Conservation (phyloP, 2,888 invertebrate genomes). For the Troilus luridus region DNA sequence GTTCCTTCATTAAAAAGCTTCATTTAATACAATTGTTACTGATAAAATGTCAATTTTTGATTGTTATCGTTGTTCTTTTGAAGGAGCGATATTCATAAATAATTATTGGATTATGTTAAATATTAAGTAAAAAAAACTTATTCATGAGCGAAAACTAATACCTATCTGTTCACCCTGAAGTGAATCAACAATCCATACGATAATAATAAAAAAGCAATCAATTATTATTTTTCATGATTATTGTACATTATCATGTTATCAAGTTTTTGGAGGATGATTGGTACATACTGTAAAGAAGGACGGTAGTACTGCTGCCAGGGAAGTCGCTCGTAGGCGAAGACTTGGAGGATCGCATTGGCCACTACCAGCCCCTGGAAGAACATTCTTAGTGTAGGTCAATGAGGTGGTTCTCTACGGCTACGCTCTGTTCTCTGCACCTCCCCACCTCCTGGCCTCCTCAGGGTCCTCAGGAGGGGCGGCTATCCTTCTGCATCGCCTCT, state of each 20-base stretch:
- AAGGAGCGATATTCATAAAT: too few relatives aligned
- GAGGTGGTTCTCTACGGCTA: background rate
- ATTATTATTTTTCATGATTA: too few relatives aligned
- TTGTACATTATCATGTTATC: background rate
- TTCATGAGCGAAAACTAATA: background rate
- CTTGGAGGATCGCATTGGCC: background rate
- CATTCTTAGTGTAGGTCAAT: background rate
- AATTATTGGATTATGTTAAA: background rate
- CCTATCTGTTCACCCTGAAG: background rate
- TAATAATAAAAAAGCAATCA: background rate
- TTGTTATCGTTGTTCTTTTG: too few relatives aligned
- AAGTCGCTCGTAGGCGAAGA: background rate
- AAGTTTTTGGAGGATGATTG: background rate
- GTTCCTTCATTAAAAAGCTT: too few relatives aligned
- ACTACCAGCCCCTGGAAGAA: background rate
- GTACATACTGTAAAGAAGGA: constrained; percentile 6
- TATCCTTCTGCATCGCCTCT: background rate
- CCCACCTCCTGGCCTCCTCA: background rate
- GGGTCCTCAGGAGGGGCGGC: background rate
- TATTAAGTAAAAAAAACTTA: background rate
- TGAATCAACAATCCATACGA: background rate
- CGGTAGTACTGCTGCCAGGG: constrained; percentile 15
- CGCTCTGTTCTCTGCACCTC: background rate
- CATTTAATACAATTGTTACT: too few relatives aligned
- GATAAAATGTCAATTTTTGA: too few relatives aligned